A percentile compares a stretch with the other conserved stretches of the same genome.
Evolutionary conservation across 1,140 invertebrate genomes (phyloP).

Genomic region (Antheraea mylitta): DNA sequence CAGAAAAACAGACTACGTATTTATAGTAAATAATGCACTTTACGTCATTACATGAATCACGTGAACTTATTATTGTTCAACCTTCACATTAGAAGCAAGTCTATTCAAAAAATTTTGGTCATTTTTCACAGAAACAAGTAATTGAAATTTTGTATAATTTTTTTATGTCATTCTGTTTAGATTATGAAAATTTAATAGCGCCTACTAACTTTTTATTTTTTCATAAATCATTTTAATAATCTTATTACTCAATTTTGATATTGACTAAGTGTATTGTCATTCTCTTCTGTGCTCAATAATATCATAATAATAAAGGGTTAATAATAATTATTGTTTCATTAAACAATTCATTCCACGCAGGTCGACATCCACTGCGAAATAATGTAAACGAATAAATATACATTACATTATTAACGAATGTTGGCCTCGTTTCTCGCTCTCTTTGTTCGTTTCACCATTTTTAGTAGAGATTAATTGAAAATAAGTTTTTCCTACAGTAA

Average conservation of each 20-base stretch:
- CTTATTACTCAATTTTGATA: not conserved
- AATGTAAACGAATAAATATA: slow-evolving; percentile 77
- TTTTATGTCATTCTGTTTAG: no score
- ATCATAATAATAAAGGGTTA: not conserved
- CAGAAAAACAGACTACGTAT: slow-evolving; percentile 65
- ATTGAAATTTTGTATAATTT: no score
- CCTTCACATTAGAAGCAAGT: not conserved
- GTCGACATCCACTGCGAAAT: slow-evolving; percentile 60
- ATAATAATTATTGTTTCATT: slow-evolving; percentile 28
- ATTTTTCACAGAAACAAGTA: no score
- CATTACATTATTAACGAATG: slow-evolving; percentile 79
- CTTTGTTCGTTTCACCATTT: slow-evolving; percentile 75
- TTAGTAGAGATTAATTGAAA: slow-evolving; percentile 53
- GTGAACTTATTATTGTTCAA: not conserved
- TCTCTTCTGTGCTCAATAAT: not conserved
- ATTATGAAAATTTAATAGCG: no score
- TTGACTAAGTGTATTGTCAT: not conserved
- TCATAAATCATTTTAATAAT: not conserved
- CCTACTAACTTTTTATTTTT: no score
- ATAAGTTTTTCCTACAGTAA: slow-evolving; percentile 47
- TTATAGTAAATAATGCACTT: slow-evolving; percentile 25
- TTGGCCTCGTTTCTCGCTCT: slow-evolving; percentile 76
- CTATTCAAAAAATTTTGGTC: not conserved
- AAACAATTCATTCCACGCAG: slow-evolving; percentile 58
- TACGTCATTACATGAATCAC: not conserved